Percentiles rank a stretch among this genome's conserved stretches.
These are phyloP conservation scores for Cyclophora punctaria DNA, from an alignment of 2,888 invertebrate genomes.

Conservation along the genomic window DNA sequence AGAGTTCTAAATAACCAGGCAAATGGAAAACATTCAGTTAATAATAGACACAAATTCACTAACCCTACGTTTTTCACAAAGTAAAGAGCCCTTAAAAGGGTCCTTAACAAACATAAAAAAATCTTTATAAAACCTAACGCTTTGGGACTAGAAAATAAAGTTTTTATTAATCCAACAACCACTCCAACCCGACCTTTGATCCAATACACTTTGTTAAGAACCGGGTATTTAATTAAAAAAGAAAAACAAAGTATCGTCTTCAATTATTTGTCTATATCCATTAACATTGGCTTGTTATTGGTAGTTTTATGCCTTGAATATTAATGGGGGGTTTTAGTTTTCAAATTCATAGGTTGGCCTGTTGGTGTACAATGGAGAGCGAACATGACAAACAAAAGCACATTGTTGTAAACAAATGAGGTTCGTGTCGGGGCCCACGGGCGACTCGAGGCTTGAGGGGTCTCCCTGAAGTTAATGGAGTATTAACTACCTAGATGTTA, in stretches of 20 bases:
- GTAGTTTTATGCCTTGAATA: no score
- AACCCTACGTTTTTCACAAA: no score
- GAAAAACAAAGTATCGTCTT: conserved; percentile 15
- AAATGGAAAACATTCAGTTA: no score
- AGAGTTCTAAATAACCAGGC: no score
- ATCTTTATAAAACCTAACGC: conserved; percentile 10
- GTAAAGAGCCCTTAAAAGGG: no score
- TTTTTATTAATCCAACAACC: conserved; percentile 14
- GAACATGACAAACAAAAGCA: conserved; percentile 13
- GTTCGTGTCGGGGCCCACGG: conserved; percentile 13
- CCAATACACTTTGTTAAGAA: not conserved
- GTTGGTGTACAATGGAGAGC: no score
- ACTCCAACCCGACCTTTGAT: conserved; percentile 10
- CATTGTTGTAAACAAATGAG: conserved; percentile 19
- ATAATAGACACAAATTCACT: no score
- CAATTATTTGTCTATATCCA: conserved; percentile 14
- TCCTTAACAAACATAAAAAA: conserved; percentile 4
- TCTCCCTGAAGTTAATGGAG: conserved; percentile 15
- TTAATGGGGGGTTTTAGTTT: no score
- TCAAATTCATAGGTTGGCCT: not conserved
- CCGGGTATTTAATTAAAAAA: not conserved
- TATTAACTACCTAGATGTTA: conserved; percentile 16
- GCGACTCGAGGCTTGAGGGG: conserved; percentile 3
- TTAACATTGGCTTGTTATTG: not conserved
- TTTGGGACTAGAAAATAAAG: conserved; percentile 12